Base-by-base conservation (phyloP, 2,797 vertebrate species). In the Phaenicophaeus curvirostris region DNA sequence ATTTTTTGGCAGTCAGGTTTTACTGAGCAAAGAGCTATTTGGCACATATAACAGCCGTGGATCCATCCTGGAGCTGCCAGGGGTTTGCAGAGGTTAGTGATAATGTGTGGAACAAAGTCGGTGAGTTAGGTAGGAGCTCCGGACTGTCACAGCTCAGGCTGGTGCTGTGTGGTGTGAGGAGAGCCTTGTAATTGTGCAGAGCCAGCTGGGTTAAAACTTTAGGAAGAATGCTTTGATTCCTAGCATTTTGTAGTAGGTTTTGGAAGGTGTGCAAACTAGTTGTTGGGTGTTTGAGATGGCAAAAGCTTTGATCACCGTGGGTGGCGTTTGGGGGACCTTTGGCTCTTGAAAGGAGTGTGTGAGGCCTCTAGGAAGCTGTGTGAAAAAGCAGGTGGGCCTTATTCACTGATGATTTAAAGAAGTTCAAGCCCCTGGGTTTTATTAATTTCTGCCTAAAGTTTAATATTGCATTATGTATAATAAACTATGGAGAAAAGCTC, bases 311-410 rank as follows among this genome's bases (percentile, higher is more conserved):
- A 14, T 53, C 1, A 0, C 20, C 33, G 11, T 33, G 59, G 19
- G 24, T 11, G 30, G 17, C 68, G 12, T 50, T 8, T 62, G 61
- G 39, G 39, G 53, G 44, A 35, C 54, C 19, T 28, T 87, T 31
- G 31, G 48, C 44, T 39, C 9, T 62, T 1, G 0, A 35, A 50
- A 25, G 51, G 41, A 20, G 8, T 6, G 5, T 6, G 19, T 8
- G 62, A 65, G 23, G 37, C 33, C 61, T 77, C 46, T 2, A 5
- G 7, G 44, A 51, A 33, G 39, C 37, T 37, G 23, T n/a, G 44
- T 63, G 78, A 35, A 23, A 68, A 53, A 30, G 28, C 0, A 0
- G 1, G 1, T 27, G n/a, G 11, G 15, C 41, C 44, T 67, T 23
- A 33, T 57, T 50, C 0, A 0, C 33, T 53, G 27, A 25, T 65